phyloP scores from a whole-genome alignment of 2,888 invertebrate genomes.

The Linyphia triangularis region DNA sequence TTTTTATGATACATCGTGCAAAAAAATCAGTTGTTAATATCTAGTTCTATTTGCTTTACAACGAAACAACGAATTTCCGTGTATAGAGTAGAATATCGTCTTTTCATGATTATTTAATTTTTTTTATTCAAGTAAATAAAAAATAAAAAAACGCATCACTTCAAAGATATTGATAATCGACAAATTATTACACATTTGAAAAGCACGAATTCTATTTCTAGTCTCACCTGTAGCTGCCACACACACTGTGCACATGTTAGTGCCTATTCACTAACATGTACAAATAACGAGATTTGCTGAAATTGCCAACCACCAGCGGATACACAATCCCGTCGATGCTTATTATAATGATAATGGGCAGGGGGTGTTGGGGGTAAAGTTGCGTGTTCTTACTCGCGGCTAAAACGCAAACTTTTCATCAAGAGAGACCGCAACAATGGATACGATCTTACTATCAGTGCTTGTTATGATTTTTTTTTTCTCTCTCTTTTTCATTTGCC shows the following conservation, averaged over 20 bases:
- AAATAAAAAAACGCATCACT: too few relatives aligned
- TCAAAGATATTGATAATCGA: too few relatives aligned
- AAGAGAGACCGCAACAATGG: conserved; percentile 39
- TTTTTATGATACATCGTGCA: too few relatives aligned
- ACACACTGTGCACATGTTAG: neutral
- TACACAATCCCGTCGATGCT: conserved; percentile 8
- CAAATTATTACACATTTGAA: conserved; percentile 18
- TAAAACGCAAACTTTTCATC: conserved; percentile 35
- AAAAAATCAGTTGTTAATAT: too few relatives aligned
- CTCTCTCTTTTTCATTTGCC: neutral
- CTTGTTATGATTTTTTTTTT: conserved; percentile 20
- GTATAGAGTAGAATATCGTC: too few relatives aligned
- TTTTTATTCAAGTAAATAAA: too few relatives aligned
- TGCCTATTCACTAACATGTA: too few relatives aligned
- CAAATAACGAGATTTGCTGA: conserved; percentile 5
- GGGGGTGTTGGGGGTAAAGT: neutral
- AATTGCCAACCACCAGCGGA: conserved; percentile 37
- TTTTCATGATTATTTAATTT: too few relatives aligned
- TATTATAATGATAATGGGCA: conserved; percentile 30
- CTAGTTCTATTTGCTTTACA: too few relatives aligned
- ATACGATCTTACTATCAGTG: neutral
- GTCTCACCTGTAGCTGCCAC: conserved; percentile 17
- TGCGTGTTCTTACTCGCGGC: neutral
- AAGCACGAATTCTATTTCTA: neutral
- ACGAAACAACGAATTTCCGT: too few relatives aligned